Evolutionary conservation across 2,888 invertebrate genomes (phyloP).

Genomic region (Eulithis prunata): DNA sequence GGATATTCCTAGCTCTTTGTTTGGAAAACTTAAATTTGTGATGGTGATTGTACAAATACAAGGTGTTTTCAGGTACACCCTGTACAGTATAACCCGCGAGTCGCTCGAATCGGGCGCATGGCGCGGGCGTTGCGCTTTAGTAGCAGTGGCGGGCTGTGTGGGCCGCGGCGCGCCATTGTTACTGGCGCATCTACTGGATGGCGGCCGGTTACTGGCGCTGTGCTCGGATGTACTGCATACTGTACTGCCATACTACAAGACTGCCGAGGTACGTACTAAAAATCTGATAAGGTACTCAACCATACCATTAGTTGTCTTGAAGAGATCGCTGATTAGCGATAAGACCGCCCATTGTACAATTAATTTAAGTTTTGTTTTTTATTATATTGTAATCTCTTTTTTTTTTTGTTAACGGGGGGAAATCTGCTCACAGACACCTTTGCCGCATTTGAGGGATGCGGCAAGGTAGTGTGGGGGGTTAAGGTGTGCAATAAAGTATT

Average conservation of each 20-base stretch:
- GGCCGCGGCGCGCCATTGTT: constrained; percentile 87
- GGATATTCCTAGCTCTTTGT: too few relatives aligned
- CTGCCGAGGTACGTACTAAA: constrained; percentile 87
- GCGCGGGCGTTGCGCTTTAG: constrained; percentile 87
- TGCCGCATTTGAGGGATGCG: too few relatives aligned
- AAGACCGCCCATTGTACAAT: too few relatives aligned
- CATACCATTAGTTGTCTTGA: too few relatives aligned
- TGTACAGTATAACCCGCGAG: constrained; percentile 84
- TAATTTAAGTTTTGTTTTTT: too few relatives aligned
- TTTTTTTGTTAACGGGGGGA: too few relatives aligned
- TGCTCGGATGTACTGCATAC: constrained; percentile 92
- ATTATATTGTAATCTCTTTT: too few relatives aligned
- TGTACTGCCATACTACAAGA: constrained; percentile 91
- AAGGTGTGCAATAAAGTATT: too few relatives aligned
- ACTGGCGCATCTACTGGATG: constrained; percentile 88
- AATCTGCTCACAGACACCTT: too few relatives aligned
- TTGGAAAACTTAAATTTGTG: too few relatives aligned
- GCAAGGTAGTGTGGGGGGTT: too few relatives aligned
- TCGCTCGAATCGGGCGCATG: constrained; percentile 79
- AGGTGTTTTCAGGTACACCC: constrained; percentile 79
- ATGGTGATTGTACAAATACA: not conserved
- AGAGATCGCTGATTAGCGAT: too few relatives aligned
- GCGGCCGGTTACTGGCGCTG: constrained; percentile 90
- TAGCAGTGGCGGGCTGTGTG: constrained; percentile 92
- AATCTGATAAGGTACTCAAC: not conserved